Evolutionary conservation across 2,888 invertebrate genomes (phyloP).

Genomic region (Sinotaia quadrata): DNA sequence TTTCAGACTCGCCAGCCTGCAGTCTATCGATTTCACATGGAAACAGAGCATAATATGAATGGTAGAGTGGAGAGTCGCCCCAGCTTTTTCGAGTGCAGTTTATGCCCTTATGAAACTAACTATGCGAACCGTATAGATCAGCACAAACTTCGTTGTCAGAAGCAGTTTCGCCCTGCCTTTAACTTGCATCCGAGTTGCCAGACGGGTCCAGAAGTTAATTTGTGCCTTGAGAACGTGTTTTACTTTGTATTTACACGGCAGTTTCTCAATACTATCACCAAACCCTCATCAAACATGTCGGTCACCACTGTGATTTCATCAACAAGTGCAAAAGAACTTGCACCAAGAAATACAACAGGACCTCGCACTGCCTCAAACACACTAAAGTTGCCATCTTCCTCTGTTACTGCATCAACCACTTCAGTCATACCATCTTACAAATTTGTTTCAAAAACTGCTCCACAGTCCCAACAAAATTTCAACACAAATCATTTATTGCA

Average conservation of each 20-base stretch:
- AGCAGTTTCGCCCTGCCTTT: slow-evolving; percentile 89
- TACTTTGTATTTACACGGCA: slow-evolving; percentile 38
- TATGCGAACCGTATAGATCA: slow-evolving; percentile 91
- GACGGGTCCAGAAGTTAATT: slow-evolving; percentile 57
- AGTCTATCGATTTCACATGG: slow-evolving; percentile 89
- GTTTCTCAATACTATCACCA: slow-evolving; percentile 24
- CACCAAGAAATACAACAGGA: neutral
- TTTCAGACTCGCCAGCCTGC: slow-evolving; percentile 79
- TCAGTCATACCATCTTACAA: neutral
- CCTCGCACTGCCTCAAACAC: neutral
- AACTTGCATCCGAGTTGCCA: slow-evolving; percentile 81
- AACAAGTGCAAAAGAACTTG: neutral
- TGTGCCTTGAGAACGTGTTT: slow-evolving; percentile 60
- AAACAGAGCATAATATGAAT: slow-evolving; percentile 87
- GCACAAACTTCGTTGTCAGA: slow-evolving; percentile 88
- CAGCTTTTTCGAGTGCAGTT: slow-evolving; percentile 91
- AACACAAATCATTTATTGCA: neutral
- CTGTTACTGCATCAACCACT: neutral
- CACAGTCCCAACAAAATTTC: neutral
- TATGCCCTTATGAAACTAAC: slow-evolving; percentile 94
- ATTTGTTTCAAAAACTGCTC: neutral
- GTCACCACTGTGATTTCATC: neutral
- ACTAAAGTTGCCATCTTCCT: neutral
- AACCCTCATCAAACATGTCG: neutral
- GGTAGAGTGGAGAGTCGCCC: slow-evolving; percentile 88